Evolutionary conservation across 53 echinoderm and acorn worm genomes (phyloP), one percentile per base, ranked within the genome.

Genomic region (Actinopyga echinites): DNA sequence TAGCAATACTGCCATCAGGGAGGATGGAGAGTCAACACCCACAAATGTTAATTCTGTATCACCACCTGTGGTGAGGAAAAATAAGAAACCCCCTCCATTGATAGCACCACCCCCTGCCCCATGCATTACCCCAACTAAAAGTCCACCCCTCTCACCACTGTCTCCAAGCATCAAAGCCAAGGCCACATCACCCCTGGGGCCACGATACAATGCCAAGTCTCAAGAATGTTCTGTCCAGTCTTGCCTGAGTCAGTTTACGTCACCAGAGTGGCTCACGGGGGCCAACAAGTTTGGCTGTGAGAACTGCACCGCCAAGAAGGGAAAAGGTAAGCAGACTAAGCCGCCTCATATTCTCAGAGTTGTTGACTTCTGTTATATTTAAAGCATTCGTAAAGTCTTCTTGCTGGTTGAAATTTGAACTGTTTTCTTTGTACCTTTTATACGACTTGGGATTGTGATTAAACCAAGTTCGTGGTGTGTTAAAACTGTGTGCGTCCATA

Each of bases 161-260:
- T 93, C 93, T 3, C 93, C 93, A 0, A 93, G 82, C 45, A 89
- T 84, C 55, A 85, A 90, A 29, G 79, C 93, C 64, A 85, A 87
- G 13, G 93, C 90, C 17, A 91, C 86, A 25, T 93, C 93, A 0
- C 85, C 92, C 8, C 79, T 95, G 32, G 93, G 91, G n/a, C 91
- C 91, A 0, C 83, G 94, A 30, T 99, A 99, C 81, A 84, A 88
- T 62, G 77, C 92, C 53, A 94, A 94, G 74, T 84, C 86, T 20
- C 85, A 93, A 57, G 99, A 99, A 69, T 99, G 99, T 61, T 99
- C 99, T 2, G 92, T 99, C 22, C 84, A 94, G 83, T 95, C 99
- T 0, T 94, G 99, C 57, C 95, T 99, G 49, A 94, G 92, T 44
- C 99, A 99, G 83, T 99, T 99, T 81, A 99, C 99, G 25, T 88